Evolutionary conservation across 2,888 invertebrate species (phyloP).

Genomic region (Stegana nigrithorax): DNA sequence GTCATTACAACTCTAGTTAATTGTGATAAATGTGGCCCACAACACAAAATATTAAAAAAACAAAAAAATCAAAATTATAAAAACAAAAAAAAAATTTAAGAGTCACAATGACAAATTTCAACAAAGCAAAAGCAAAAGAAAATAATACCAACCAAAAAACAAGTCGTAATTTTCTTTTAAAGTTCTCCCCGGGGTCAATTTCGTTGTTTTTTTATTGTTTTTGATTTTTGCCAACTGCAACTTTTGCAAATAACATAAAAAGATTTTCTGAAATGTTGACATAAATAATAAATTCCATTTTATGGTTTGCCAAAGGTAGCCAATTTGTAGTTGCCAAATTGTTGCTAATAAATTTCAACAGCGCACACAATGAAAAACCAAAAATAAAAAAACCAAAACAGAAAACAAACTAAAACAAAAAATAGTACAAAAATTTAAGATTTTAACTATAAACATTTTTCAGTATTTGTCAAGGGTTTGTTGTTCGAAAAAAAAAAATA

Average conservation of each 20-base stretch:
- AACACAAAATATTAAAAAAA: slow-evolving; percentile 17
- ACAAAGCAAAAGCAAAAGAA: slow-evolving; percentile 4
- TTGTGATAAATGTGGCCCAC: slow-evolving; percentile 59
- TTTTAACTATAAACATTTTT: background rate
- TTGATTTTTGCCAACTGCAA: background rate
- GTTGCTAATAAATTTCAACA: slow-evolving; percentile 56
- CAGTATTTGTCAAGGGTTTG: background rate
- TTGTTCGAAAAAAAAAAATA: background rate
- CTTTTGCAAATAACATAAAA: slow-evolving; percentile 10
- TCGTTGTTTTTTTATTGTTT: background rate
- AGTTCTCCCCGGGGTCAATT: slow-evolving; percentile 23
- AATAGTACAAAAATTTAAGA: background rate
- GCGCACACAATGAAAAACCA: slow-evolving; percentile 12
- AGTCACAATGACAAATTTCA: too few species aligned
- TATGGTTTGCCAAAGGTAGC: slow-evolving; percentile 42
- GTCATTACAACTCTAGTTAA: slow-evolving; percentile 40
- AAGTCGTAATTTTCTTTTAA: slow-evolving; percentile 32
- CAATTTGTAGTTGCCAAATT: slow-evolving; percentile 58
- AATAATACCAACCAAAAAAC: slow-evolving; percentile 22
- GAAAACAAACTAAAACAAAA: slow-evolving; percentile 1
- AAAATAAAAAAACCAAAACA: slow-evolving; percentile 18
- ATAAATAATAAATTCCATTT: slow-evolving; percentile 58
- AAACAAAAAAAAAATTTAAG: slow-evolving; percentile 26
- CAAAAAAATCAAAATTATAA: slow-evolving; percentile 8
- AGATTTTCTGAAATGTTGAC: slow-evolving; percentile 41